Base-by-base conservation (phyloP, 2,113 vertebrate genomes). In the Vidua chalybeata region DNA sequence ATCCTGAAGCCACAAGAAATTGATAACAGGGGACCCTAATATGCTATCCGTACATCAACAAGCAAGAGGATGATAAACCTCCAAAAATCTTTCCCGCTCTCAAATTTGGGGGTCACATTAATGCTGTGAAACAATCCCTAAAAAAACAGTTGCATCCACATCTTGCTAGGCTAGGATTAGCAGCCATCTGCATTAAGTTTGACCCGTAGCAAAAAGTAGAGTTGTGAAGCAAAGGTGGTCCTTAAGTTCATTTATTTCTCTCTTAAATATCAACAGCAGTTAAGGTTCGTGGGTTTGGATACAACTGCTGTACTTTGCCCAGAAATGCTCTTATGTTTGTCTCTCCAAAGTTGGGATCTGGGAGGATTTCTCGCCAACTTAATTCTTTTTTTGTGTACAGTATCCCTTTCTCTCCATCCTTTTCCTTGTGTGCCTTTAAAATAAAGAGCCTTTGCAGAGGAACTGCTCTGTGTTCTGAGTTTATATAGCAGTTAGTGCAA, bases 401-500 rank as follows among this genome's bases (percentile, higher is more conserved):
- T 92, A 78, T 82, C 73, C 31, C 22, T 94, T 94, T 94, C 89
- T 72, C 48, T 75, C 83, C 31, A 20, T 35, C 43, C 35, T 71
- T 92, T 77, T 84, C 51, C 68, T 74, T 74, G 64, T 67, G 30
- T n/a, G 51, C 21, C 3, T 89, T 92, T 66, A 71, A 96, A 90
- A 89, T 71, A 92, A 86, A 84, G 61, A 89, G 83, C 49, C 68
- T 77, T 86, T 93, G 88, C 93, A 92, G 92, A 91, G 84, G 87
- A 96, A 71, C 68, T 39, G 9, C 56, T 90, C 83, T 92, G 75
- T 90, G 93, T 54, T 93, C 91, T 52, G 63, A 86, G 94, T 96
- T 95, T 96, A 95, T 96, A 93, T 80, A 94, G 95, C 76, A 89
- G 92, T 71, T 52, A 56, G 80, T 90, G 90, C 92, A 96, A 96